Base-by-base conservation (phyloP, 2,113 vertebrate species). In the Calyptomena viridis region DNA sequence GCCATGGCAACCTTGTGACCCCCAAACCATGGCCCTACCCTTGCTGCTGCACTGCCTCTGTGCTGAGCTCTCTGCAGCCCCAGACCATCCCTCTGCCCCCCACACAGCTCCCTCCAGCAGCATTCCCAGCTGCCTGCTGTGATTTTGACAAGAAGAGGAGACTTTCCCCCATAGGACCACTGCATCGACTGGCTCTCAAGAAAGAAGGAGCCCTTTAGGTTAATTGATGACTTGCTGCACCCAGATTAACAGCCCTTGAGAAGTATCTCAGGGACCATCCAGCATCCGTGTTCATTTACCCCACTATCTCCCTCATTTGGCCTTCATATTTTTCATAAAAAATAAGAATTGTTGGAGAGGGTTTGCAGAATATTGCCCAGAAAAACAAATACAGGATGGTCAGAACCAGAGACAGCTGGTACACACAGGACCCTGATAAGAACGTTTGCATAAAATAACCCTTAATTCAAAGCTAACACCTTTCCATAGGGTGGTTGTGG, bases 231-330 rank as follows among this genome's bases (percentile, higher is more conserved):
- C 8, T 78, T 84, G 9, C 28, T 71, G 14, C 3, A 11, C 13
- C 5, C 28, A 39, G 72, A 79, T 37, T 40, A 59, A 4, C 12
- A 76, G 35, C 13, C 11, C 27, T 8, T 68, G 35, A 87, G 33
- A 52, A 71, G 3, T 20, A 47, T 40, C 56, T 63, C 25, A n/a
- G 18, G 27, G 13, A 80, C 6, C 44, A 81, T 24, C 9, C 28
- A 60, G 15, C 14, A 52, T 5, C 13, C 16, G 8, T 8, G 13
- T 27, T 66, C n/a, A 28, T 66, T 52, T 77, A 53, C 5, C 3
- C 4, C 5, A 68, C 12, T 23, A 85, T 13, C 9, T 35, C 14
- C 9, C 9, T 27, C 0, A 0, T 6, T 55, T 3, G 18, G 16
- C 4, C 24, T 18, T 72, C 58, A 12, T 18, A 55, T 20, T 44